These are phyloP conservation scores for Alentia gelatinosa DNA, from an alignment of 2,888 invertebrate species.

Conservation along the genomic window DNA sequence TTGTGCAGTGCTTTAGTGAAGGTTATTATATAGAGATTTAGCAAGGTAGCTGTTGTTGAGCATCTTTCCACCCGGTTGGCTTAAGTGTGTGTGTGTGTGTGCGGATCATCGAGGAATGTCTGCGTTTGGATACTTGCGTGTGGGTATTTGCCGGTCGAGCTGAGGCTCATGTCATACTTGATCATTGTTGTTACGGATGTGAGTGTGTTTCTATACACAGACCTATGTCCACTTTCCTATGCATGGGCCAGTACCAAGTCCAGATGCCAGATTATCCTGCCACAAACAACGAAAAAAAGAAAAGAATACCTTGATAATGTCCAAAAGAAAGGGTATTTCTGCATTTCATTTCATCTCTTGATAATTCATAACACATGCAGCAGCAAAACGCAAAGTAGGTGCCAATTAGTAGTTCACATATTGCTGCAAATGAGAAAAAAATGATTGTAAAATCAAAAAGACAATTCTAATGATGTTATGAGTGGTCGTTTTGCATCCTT, in stretches of 20 bases:
- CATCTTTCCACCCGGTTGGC: not conserved
- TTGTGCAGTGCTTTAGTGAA: not conserved
- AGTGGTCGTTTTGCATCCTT: no score
- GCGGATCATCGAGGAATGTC: not conserved
- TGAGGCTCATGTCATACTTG: not conserved
- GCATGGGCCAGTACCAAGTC: not conserved
- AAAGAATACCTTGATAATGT: not conserved
- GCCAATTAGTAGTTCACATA: no score
- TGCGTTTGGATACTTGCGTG: not conserved
- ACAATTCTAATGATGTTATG: no score
- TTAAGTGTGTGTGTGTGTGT: not conserved
- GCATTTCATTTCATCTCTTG: not conserved
- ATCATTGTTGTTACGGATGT: not conserved
- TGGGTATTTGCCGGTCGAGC: not conserved
- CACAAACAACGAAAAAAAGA: not conserved
- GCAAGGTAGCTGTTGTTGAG: not conserved
- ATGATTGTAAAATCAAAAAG: no score
- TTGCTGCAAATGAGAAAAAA: no score
- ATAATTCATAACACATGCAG: not conserved
- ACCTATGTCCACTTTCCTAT: not conserved
- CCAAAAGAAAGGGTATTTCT: not conserved
- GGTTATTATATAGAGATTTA: no score
- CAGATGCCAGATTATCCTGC: not conserved
- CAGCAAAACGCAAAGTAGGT: not conserved
- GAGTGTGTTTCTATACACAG: slow-evolving; percentile 2